phyloP scores from a whole-genome alignment of 2,797 vertebrate species.

The Cyprinodon diabolis region DNA sequence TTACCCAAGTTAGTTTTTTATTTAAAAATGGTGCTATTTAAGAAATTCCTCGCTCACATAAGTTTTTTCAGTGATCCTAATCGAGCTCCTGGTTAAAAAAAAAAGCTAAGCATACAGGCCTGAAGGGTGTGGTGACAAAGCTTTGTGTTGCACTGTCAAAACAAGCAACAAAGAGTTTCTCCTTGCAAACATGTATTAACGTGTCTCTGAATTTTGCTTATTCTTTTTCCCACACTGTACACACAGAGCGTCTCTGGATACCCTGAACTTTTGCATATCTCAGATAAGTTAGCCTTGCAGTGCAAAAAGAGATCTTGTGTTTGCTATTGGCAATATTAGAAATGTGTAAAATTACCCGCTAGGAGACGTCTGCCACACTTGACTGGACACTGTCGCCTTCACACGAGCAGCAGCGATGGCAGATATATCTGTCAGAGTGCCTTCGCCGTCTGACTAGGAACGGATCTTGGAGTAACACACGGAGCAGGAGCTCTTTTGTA shows the following conservation, averaged over 20 bases:
- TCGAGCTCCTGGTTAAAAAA: too few relatives aligned
- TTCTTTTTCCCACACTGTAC: neutral
- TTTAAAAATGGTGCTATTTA: too few relatives aligned
- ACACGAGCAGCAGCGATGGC: slow-evolving; percentile 28
- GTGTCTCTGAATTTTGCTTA: neutral
- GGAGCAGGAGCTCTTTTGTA: slow-evolving; percentile 17
- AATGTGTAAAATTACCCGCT: slow-evolving; percentile 12
- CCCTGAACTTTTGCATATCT: slow-evolving; percentile 26
- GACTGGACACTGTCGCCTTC: slow-evolving; percentile 23
- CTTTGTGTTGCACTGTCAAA: neutral
- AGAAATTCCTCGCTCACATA: too few relatives aligned
- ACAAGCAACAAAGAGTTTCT: slow-evolving; percentile 8
- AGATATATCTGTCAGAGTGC: slow-evolving; percentile 38
- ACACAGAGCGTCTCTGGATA: neutral
- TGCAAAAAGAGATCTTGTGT: slow-evolving; percentile 25
- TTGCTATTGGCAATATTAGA: slow-evolving; percentile 30
- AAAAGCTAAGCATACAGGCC: neutral
- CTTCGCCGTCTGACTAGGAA: slow-evolving; percentile 3
- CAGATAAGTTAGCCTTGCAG: slow-evolving; percentile 44
- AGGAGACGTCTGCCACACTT: slow-evolving; percentile 19
- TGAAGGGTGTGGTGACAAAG: slow-evolving; percentile 22
- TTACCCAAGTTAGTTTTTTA: too few relatives aligned
- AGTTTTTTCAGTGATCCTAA: too few relatives aligned
- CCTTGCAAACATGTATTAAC: slow-evolving; percentile 2
- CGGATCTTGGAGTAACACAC: slow-evolving; percentile 4